These are phyloP conservation scores for Brachionus plicatilis DNA, from an alignment of 1,140 invertebrate species.

Conservation along the genomic window DNA sequence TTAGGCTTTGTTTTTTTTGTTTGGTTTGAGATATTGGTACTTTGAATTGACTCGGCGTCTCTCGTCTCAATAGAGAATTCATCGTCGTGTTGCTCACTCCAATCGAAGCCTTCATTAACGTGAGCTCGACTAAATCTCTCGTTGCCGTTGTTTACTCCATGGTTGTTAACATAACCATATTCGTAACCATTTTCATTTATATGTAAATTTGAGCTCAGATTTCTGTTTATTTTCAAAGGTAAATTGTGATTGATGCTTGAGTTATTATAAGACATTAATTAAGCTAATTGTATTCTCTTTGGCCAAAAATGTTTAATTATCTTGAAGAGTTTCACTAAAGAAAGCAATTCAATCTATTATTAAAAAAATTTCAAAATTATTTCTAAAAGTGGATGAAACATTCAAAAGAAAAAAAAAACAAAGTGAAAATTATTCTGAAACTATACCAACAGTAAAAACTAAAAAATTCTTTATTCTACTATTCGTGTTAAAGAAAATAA, in stretches of 20 bases:
- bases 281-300: not conserved
- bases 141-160: not conserved
- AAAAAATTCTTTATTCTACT: not conserved
- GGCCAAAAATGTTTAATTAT: not conserved
- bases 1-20: constrained; percentile 33
- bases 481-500: not conserved
- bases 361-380: not conserved
- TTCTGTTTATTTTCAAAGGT: constrained; percentile 25
- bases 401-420: not conserved
- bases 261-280: constrained; percentile 1
- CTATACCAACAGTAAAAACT: not conserved
- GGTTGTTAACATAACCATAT: not conserved
- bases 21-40: not conserved
- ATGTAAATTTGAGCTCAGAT: not conserved
- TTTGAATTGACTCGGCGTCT: constrained; percentile 32
- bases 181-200: not conserved
- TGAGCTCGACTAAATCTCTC: not conserved
- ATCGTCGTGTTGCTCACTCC: not conserved
- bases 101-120: not conserved
- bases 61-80: constrained; percentile 18
- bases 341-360: not conserved
- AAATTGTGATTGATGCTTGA: constrained; percentile 24
- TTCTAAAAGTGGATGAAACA: not conserved
- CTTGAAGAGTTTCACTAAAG: not conserved
- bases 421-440: not conserved